A percentile compares a stretch with the other conserved stretches of the same genome.
These are phyloP conservation scores for Dromas ardeola DNA, from an alignment of 2,113 vertebrate genomes.

Conservation along the genomic window DNA sequence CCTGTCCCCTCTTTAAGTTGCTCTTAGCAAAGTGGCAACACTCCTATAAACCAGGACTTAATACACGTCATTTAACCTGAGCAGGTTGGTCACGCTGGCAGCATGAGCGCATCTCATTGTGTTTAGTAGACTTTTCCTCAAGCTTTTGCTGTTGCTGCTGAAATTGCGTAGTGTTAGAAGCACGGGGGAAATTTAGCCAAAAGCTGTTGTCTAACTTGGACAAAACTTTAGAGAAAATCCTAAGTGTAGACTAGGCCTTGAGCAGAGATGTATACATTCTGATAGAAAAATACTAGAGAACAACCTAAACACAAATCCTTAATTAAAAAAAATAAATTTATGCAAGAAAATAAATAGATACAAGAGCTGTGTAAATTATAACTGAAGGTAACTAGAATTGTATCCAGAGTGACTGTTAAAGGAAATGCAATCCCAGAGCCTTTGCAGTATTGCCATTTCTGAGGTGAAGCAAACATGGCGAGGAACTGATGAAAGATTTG, in stretches of 20 bases:
- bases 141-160: not conserved
- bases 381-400: not conserved
- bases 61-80: not conserved
- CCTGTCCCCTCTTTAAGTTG: not conserved
- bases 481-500: not conserved
- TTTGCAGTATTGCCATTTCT: not conserved
- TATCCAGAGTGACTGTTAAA: not conserved
- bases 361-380: not conserved
- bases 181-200: too few species aligned
- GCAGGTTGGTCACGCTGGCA: not conserved
- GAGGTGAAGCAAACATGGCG: not conserved
- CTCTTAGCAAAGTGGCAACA: not conserved
- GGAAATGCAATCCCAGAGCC: not conserved
- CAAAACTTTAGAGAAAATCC: not conserved
- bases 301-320: not conserved
- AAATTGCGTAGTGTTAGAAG: not conserved
- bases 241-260: not conserved
- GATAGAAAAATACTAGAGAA: not conserved
- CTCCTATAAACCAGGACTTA: not conserved
- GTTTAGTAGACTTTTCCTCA: not conserved
- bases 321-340: not conserved
- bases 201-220: not conserved
- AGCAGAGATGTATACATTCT: not conserved
- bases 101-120: not conserved
- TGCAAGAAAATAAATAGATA: not conserved